These are phyloP conservation scores for Ptilodon capucinus DNA, from an alignment of 2,888 invertebrate species.

Conservation along the genomic window DNA sequence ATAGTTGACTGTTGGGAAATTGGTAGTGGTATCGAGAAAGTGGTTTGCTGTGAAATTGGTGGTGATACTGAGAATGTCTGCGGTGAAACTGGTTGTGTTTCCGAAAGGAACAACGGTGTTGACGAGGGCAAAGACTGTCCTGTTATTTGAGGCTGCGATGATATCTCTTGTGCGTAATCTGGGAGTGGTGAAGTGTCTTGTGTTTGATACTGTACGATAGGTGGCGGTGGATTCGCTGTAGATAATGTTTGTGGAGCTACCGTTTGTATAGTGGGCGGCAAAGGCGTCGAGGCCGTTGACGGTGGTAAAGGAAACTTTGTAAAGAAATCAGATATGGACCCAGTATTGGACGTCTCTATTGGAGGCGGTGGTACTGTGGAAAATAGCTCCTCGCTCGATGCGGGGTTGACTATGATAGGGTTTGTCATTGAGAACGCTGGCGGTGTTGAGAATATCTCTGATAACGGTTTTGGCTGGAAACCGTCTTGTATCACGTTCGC, in stretches of 20 bases:
- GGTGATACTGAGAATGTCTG: neutral
- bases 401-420: conserved; percentile 45
- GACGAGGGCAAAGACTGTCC: conserved; percentile 14
- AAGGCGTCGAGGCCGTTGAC: conserved; percentile 17
- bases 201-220: conserved; percentile 1
- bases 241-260: conserved; percentile 1
- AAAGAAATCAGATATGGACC: conserved; percentile 8
- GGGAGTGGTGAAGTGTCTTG: neutral
- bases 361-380: conserved; percentile 31
- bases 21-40: conserved; percentile 1
- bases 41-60: conserved; percentile 1
- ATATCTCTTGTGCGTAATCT: neutral
- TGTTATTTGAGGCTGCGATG: conserved; percentile 4
- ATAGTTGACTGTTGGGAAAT: conserved; percentile 11
- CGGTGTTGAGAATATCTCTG: conserved; percentile 67
- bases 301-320: conserved; percentile 7
- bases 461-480: conserved; percentile 66
- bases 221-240: neutral
- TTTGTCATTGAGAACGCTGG: conserved; percentile 52
- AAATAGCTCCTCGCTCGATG: conserved; percentile 20
- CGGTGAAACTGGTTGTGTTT: neutral
- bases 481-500: conserved; percentile 69
- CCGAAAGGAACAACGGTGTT: conserved; percentile 5
- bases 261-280: conserved; percentile 10
- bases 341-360: conserved; percentile 14